Percentiles rank a stretch among this genome's conserved stretches.
Evolutionary conservation across 2,797 vertebrate species (phyloP).

Genomic region (Phoxinus dragarum): DNA sequence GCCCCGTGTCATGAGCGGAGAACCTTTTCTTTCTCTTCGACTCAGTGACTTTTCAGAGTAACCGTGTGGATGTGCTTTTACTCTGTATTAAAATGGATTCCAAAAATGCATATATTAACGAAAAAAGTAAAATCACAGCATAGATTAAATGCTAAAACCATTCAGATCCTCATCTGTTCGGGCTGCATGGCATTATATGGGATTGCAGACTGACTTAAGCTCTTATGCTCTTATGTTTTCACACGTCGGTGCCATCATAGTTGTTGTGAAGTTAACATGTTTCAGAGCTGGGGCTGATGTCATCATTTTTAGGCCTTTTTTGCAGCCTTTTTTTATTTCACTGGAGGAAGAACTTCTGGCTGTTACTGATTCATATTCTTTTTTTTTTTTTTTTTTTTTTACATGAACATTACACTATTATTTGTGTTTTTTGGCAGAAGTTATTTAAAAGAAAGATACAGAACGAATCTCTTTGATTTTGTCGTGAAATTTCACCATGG

Average conservation of each 20-base stretch:
- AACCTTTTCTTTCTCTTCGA: conserved; percentile 75
- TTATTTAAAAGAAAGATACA: conserved; percentile 48
- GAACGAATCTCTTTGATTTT: conserved; percentile 8
- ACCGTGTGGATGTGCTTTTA: conserved; percentile 85
- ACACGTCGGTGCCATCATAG: conserved; percentile 84
- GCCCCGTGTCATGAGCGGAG: conserved; percentile 78
- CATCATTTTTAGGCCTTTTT: conserved; percentile 59
- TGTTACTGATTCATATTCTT: conserved; percentile 28
- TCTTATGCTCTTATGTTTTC: conserved; percentile 84
- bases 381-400: neutral
- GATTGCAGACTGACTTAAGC: conserved; percentile 84
- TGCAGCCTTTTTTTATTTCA: conserved; percentile 52
- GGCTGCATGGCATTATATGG: conserved; percentile 92
- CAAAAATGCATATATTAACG: conserved; percentile 57
- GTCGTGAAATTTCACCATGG: conserved; percentile 1
- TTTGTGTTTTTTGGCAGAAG: conserved; percentile 56
- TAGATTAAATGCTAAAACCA: conserved; percentile 72
- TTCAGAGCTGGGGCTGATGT: conserved; percentile 69
- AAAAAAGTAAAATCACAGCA: conserved; percentile 67
- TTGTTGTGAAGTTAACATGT: conserved; percentile 76
- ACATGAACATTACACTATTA: conserved; percentile 14
- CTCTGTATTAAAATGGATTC: conserved; percentile 78
- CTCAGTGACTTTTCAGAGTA: conserved; percentile 85
- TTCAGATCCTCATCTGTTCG: conserved; percentile 75
- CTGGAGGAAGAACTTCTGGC: conserved; percentile 44